Evolutionary conservation across 92 coral and sea anemone species (phyloP), one percentile per base, ranked within the genome.

Genomic region (Virgularia gustaviana): DNA sequence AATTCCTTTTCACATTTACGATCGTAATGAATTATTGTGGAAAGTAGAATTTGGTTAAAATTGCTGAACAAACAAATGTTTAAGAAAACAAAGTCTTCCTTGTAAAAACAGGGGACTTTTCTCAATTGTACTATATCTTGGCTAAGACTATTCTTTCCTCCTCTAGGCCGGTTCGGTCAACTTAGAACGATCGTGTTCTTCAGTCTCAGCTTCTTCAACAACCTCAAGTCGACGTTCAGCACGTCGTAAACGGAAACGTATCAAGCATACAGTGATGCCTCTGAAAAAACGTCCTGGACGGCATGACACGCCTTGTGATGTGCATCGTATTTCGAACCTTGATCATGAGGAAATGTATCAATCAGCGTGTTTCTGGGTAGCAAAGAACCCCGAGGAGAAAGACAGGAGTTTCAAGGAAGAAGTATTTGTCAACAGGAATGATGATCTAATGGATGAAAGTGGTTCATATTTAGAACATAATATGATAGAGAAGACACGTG

Each of bases 191-290:
- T 68, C 75, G 49, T 68, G 51, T 33, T 68, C 75, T 3, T 68
- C 75, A n/a, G n/a, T n/a, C n/a, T n/a, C n/a, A n/a, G 75, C 75
- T 19, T 68, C 75, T 4, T 68, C 75, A 32, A 68, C 75, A 61
- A 68, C 75, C 1, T 43, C 58, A 35, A 68, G 75, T 68, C 75
- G 75, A 18, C 75, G 60, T n/a, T 68, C 75, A n/a, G 75, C 44
- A 6, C 59, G 61, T 10, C 39, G 61, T 30, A 68, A 68, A 49
- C 60, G 75, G 9, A 18, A 47, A 27, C 75, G 75, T 2, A 68
- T 68, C 42, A 68, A 68, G 45, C 75, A 68, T 61, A 68, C 75
- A 8, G 75, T 68, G 39, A 68, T 68, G 75, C 75, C 75, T 33
- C 25, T 68, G 34, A 68, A 68, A 24, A 68, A 68, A 31, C 60